Evolutionary conservation across 2,888 invertebrate genomes (phyloP), one percentile per base, ranked within the genome.

Genomic region (Pterostichus madidus): DNA sequence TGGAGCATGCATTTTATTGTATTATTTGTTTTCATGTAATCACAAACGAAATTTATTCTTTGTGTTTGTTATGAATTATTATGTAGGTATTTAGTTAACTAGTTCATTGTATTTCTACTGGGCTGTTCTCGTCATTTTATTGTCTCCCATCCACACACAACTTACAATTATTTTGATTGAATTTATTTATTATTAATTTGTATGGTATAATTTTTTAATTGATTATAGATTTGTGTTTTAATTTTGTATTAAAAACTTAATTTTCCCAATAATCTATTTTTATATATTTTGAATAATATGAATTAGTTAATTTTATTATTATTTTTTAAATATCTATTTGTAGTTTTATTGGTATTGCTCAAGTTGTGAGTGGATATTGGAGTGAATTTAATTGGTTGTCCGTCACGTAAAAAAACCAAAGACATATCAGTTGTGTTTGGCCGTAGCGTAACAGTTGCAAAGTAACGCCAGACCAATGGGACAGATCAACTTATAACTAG

Each of bases 401-500:
- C 56, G 56, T 81, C 61, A 61, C 49, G 49, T 75, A 75, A 75
- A 81, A 35, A 39, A 81, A 81, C 81, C 81, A 81, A 81, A 81
- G 81, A 81, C 81, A 81, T 81, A 81, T 81, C 81, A 81, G 75
- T 81, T 81, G 75, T 75, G 73, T 81, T 81, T 75, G 81, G 81
- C 81, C 75, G 81, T 81, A 81, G 75, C 81, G 81, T 75, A 81
- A 81, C 80, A 56, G 39, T 32, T 75, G 52, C 56, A 77, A 56
- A 71, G 80, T 71, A 80, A 68, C 80, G 80, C 71, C 80, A 80
- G 81, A 73, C 75, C 81, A 81, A 75, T 81, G 81, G 75, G 75
- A 81, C 81, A 81, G 75, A 75, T 75, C 17, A 31, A 59, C 39
- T 39, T 39, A 39, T 46, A 46, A 71, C 44, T 71, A 71, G 71